phyloP scores from a whole-genome alignment of 2,113 vertebrate genomes.

The Picathartes gymnocephalus region DNA sequence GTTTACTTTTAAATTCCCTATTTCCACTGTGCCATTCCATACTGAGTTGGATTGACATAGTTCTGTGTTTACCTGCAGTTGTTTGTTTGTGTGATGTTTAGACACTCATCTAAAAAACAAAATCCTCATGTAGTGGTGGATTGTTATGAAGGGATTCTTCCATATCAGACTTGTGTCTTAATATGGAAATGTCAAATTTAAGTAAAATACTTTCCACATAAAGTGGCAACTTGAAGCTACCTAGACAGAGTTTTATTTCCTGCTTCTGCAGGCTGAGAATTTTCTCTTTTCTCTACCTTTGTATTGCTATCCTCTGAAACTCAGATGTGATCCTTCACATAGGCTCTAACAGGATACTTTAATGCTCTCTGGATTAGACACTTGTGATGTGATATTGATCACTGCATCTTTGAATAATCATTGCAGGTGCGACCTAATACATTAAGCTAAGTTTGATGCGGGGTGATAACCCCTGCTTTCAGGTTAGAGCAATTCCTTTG shows the following conservation, averaged over 20 bases:
- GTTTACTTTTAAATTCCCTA: not conserved
- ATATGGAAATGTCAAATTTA: not conserved
- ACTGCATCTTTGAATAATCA: not conserved
- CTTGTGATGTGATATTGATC: not conserved
- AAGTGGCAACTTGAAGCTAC: not conserved
- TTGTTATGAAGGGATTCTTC: not conserved
- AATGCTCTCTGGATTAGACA: not conserved
- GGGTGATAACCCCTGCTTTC: not conserved
- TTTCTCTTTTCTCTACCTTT: not conserved
- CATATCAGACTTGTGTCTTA: not conserved
- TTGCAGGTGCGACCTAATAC: not conserved
- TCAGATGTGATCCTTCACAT: not conserved
- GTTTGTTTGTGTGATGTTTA: not conserved
- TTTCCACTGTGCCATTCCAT: not conserved
- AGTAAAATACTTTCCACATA: not conserved
- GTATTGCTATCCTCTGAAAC: not conserved
- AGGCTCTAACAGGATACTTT: not conserved
- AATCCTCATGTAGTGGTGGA: fast-evolving
- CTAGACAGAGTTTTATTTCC: not conserved
- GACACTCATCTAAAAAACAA: not conserved
- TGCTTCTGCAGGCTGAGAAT: fast-evolving
- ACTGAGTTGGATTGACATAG: not conserved
- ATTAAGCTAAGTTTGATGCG: not conserved
- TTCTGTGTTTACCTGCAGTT: not conserved
- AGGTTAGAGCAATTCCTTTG: not conserved